Evolutionary conservation across 2,113 vertebrate species (phyloP), one percentile per base, ranked within the genome.

Genomic region (Echinops telfairi): DNA sequence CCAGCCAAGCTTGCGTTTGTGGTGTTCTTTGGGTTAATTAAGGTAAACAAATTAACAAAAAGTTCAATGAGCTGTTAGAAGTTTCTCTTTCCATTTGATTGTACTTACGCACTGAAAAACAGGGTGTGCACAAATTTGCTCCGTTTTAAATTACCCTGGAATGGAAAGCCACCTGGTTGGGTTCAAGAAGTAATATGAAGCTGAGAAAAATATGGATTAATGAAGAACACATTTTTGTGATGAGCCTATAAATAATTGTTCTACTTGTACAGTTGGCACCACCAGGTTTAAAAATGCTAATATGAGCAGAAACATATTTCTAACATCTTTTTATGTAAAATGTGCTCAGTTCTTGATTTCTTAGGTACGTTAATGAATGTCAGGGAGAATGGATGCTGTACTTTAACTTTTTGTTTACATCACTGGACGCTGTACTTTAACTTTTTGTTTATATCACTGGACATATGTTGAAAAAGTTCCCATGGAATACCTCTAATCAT

Each of bases 121-220:
- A 96, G 62, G 78, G 86, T 94, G 89, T 80, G 84, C 38, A 27
- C 47, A 27, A 96, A 96, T 91, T 94, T 93, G 36, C 92, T 97
- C 97, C 47, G 84, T 97, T 95, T 97, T 97, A 96, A 97, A 97
- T 97, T 95, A 95, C 89, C 78, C 68, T 96, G 60, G 33, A 83
- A 23, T 97, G 97, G 97, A 96, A 96, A 97, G 95, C 84, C 97
- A 98, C 98, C 97, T 98, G 97, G 96, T 96, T 98, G 95, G 90
- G 93, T 96, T 98, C 95, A 97, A 97, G 92, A 97, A 97, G 84
- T 97, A 97, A 98, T 88, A 81, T 85, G 92, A 96, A 78, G 20
- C 95, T 86, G 95, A 95, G 91, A 75, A 97, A 98, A 98, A 98
- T 97, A 97, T 97, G 96, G 98, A 98, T 98, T 98, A 98, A 98